Conservation (phyloP, 2,797 vertebrate genomes). For the Melanotaenia trifasciata region DNA sequence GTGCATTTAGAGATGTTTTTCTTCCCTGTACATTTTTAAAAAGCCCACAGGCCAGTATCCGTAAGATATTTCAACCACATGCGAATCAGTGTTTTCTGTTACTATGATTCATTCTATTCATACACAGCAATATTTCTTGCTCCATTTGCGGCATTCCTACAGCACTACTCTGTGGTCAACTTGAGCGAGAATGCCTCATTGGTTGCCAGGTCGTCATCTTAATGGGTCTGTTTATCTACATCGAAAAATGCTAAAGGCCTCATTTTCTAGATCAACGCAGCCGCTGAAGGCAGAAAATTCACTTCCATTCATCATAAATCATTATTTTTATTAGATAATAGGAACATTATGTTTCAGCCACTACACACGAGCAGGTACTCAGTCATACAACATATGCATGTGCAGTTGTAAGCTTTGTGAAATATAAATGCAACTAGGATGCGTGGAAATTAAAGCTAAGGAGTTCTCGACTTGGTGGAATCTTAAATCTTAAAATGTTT, state of each 20-base stretch:
- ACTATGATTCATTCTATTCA: slow-evolving; percentile 35
- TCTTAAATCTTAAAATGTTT: slow-evolving; percentile 19
- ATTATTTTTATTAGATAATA: slow-evolving; percentile 59
- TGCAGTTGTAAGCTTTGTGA: slow-evolving; percentile 5
- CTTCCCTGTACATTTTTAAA: slow-evolving; percentile 27
- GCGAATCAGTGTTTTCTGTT: slow-evolving; percentile 31
- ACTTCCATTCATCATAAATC: slow-evolving; percentile 44
- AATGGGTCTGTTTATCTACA: slow-evolving; percentile 71
- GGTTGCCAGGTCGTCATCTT: slow-evolving; percentile 53
- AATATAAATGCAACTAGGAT: slow-evolving; percentile 14
- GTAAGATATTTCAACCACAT: slow-evolving; percentile 7
- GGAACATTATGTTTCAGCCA: slow-evolving; percentile 50
- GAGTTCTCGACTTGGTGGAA: slow-evolving; percentile 4
- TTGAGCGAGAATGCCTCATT: slow-evolving; percentile 42
- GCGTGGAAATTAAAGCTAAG: background rate
- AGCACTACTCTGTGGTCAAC: slow-evolving; percentile 28
- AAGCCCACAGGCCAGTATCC: slow-evolving; percentile 24
- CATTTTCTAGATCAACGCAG: slow-evolving; percentile 59
- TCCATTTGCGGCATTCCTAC: slow-evolving; percentile 52
- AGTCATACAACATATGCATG: slow-evolving; percentile 3
- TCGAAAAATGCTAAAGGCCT: slow-evolving; percentile 51
- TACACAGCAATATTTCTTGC: slow-evolving; percentile 49
- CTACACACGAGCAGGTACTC: slow-evolving; percentile 18
- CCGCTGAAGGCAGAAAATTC: slow-evolving; percentile 37
- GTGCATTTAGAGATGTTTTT: background rate